Conservation (phyloP, 1,140 invertebrate genomes). For the Drosophila ohnishii region DNA sequence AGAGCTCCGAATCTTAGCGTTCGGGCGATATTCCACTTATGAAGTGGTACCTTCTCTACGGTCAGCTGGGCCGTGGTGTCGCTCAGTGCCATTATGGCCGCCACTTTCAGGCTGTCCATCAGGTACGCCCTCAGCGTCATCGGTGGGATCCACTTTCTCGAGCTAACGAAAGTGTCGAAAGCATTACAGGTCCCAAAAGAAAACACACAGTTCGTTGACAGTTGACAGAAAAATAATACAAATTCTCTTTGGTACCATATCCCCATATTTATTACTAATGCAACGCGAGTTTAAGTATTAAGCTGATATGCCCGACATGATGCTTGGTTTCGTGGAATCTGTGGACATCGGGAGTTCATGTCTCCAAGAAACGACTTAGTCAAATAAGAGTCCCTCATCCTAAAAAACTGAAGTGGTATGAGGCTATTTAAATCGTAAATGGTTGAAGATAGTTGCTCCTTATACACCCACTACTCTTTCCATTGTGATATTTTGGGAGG, state of each 20-base stretch:
- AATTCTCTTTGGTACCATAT: background rate
- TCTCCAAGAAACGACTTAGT: too few relatives aligned
- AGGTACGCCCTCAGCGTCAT: slow-evolving; percentile 34
- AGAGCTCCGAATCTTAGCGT: slow-evolving; percentile 78
- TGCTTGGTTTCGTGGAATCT: too few relatives aligned
- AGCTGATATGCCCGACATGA: background rate
- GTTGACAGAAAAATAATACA: slow-evolving; percentile 1
- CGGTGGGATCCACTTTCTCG: background rate
- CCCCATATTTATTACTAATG: background rate
- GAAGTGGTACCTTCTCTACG: slow-evolving; percentile 72
- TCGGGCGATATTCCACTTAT: slow-evolving; percentile 64
- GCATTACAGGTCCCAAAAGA: background rate
- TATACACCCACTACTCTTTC: too few relatives aligned
- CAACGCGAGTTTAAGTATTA: background rate
- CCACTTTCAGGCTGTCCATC: slow-evolving; percentile 75
- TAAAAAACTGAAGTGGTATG: too few relatives aligned
- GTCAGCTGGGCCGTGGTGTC: slow-evolving; percentile 83
- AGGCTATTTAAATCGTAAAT: too few relatives aligned
- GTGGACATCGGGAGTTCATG: too few relatives aligned
- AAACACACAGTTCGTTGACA: slow-evolving; percentile 1
- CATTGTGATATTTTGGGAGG: too few relatives aligned
- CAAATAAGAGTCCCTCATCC: too few relatives aligned
- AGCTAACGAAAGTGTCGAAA: background rate
- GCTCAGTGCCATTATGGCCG: slow-evolving; percentile 82
- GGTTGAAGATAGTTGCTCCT: too few relatives aligned